Conservation (phyloP, 2,797 vertebrate species). For the Galaxias olidus region DNA sequence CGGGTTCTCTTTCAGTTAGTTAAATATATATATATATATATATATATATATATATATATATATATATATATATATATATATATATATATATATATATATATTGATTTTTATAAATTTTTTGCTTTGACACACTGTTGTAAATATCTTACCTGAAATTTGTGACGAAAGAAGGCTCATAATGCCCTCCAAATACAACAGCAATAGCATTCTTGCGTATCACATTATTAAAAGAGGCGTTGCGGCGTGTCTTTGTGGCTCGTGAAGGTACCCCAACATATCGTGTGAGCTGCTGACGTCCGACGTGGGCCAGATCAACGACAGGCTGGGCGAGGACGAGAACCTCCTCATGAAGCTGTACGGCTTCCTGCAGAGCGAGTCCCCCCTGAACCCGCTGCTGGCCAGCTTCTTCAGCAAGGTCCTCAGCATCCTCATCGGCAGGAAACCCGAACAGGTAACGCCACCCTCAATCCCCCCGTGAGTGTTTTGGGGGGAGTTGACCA, state of each 20-base stretch:
- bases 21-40: no score
- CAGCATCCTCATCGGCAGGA: constrained; percentile 98
- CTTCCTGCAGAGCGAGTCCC: constrained; percentile 92
- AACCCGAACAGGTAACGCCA: constrained; percentile 90
- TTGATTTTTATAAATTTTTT: neutral
- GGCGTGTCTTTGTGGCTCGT: neutral
- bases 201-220: no score
- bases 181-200: no score
- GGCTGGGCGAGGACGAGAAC: constrained; percentile 93
- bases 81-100: neutral
- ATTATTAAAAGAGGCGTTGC: neutral
- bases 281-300: constrained; percentile 98
- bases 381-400: constrained; percentile 93
- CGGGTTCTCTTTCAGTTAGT: no score
- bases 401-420: constrained; percentile 99
- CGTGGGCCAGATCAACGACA: constrained; percentile 94
- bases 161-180: no score
- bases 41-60: no score
- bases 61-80: no score
- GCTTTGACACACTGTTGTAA: neutral
- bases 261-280: constrained; percentile 96
- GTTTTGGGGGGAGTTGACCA: no score
- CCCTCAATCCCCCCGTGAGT: neutral
- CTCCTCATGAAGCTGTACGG: constrained; percentile 91
- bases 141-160: neutral